A percentile compares a stretch with the other conserved stretches of the same genome.
phyloP scores from a whole-genome alignment of 2,113 vertebrate species.

The Rafetus swinhoei region DNA sequence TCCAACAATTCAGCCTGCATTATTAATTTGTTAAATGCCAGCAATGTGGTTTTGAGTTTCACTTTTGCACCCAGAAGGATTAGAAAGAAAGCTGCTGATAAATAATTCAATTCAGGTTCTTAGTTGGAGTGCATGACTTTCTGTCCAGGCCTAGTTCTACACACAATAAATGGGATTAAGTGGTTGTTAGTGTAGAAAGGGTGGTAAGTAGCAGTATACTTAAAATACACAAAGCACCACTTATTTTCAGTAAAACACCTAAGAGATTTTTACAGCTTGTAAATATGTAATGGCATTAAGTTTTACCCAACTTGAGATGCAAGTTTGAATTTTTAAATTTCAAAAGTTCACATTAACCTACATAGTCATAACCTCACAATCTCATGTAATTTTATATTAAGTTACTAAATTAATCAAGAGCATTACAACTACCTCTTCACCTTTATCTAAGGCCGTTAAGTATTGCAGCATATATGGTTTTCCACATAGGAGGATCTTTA shows the following conservation, averaged over 20 bases:
- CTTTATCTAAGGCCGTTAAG: background rate
- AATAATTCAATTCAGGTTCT: rapidly evolving
- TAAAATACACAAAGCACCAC: rapidly evolving
- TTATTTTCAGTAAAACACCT: background rate
- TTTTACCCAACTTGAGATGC: background rate
- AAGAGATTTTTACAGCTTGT: rapidly evolving
- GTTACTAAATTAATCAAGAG: rapidly evolving
- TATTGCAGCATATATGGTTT: background rate
- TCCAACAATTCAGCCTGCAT: rapidly evolving
- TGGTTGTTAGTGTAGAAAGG: background rate
- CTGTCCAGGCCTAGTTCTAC: rapidly evolving
- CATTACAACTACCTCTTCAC: rapidly evolving
- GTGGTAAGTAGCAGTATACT: rapidly evolving
- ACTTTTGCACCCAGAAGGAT: background rate
- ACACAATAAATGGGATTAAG: background rate
- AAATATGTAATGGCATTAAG: background rate
- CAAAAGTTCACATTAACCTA: background rate
- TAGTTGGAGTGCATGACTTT: background rate
- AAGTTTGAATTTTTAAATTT: background rate
- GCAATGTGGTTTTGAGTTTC: rapidly evolving
- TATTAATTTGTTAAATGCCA: background rate
- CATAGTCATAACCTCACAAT: background rate
- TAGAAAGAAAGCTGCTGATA: background rate
- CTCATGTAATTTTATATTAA: background rate
- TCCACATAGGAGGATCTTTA: rapidly evolving